A percentile compares a stretch with the other conserved stretches of the same genome.
Evolutionary conservation across 2,797 vertebrate genomes (phyloP).

Genomic region (Microctenopoma steveboyesi): DNA sequence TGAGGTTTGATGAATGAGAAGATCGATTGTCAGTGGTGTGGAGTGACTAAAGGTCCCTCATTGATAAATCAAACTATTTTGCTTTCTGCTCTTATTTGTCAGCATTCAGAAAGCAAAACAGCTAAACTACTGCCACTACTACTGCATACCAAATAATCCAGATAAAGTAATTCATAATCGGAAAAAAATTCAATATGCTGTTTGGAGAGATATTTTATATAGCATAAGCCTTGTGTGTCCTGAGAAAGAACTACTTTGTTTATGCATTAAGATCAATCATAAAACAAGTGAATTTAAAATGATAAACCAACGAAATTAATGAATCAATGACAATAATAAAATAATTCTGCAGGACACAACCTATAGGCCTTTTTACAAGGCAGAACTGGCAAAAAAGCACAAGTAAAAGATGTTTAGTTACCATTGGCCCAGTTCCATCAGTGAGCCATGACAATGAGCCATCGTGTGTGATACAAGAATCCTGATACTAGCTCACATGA

Average conservation of each 20-base stretch:
- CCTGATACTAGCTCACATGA: too few relatives aligned
- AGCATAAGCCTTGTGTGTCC: not conserved
- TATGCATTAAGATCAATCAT: slow-evolving; percentile 1
- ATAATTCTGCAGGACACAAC: not conserved
- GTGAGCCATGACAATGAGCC: not conserved
- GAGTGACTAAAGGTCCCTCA: not conserved
- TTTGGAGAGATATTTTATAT: slow-evolving; percentile 1
- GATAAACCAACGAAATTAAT: not conserved
- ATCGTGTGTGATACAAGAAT: not conserved
- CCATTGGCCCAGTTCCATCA: not conserved
- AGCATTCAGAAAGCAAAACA: too few relatives aligned
- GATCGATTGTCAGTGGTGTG: slow-evolving; percentile 18
- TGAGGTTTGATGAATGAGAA: not conserved
- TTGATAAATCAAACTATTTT: slow-evolving; percentile 3
- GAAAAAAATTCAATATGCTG: not conserved
- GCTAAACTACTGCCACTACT: too few relatives aligned
- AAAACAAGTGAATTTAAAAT: slow-evolving; percentile 9
- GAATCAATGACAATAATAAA: not conserved
- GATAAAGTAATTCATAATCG: not conserved
- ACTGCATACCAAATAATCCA: too few relatives aligned
- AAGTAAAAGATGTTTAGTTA: too few relatives aligned
- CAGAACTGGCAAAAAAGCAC: not conserved
- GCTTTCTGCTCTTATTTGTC: not conserved
- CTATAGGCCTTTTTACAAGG: not conserved
- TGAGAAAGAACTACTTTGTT: slow-evolving; percentile 7